These are phyloP conservation scores for Grammomys dolichurus DNA, from an alignment of 2,113 vertebrate genomes.

Conservation along the genomic window DNA sequence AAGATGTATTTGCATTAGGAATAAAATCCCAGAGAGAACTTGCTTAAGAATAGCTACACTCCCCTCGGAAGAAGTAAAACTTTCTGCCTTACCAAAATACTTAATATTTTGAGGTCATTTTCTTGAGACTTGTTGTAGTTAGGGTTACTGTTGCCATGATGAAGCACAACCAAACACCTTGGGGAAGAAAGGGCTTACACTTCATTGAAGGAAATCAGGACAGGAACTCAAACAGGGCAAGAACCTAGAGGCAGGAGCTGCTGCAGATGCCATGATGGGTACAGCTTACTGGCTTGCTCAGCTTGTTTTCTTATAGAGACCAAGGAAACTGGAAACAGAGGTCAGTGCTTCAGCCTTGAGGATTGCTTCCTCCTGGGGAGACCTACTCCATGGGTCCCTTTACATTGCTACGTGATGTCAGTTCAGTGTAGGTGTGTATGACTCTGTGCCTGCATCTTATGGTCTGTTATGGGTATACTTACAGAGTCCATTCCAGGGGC, in stretches of 20 bases:
- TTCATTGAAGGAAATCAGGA: background rate
- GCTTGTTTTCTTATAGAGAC: background rate
- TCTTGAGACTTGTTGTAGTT: background rate
- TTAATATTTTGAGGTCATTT: background rate
- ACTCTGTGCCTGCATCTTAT: accelerated
- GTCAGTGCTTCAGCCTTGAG: background rate
- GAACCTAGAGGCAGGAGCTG: background rate
- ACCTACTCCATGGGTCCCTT: background rate
- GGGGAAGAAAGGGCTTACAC: background rate
- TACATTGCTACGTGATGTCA: accelerated
- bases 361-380: background rate
- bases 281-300: background rate
- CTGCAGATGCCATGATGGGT: background rate
- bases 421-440: accelerated
- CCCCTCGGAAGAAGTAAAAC: background rate
- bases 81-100: background rate
- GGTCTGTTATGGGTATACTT: background rate
- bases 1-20: background rate
- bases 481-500: accelerated
- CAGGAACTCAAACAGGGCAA: background rate
- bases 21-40: background rate
- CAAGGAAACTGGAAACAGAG: background rate
- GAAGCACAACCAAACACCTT: background rate
- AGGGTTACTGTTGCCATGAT: background rate
- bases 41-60: background rate